Percentiles rank a stretch among this genome's conserved stretches.
Conservation (phyloP, 1,140 invertebrate species). For the Aphis craccivora region DNA sequence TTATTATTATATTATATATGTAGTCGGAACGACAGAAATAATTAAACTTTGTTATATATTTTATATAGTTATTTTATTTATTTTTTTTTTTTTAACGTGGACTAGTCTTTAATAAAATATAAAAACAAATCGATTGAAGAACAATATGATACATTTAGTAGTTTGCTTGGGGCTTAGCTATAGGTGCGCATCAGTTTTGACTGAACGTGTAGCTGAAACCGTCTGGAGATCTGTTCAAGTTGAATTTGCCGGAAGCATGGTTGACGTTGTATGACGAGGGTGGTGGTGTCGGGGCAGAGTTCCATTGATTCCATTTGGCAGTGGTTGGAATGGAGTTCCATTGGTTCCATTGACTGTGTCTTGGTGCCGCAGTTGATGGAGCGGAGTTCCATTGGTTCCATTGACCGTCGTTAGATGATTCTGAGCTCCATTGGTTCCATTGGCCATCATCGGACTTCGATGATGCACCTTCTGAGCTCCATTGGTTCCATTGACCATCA, state of each 20-base stretch:
- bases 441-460: background rate
- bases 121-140: constrained; percentile 39
- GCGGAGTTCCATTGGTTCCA: constrained; percentile 29
- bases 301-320: background rate
- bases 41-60: background rate
- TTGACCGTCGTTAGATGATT: background rate
- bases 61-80: background rate
- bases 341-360: constrained; percentile 24
- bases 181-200: constrained; percentile 64
- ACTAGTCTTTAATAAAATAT: constrained; percentile 26
- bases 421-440: constrained; percentile 38
- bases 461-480: background rate
- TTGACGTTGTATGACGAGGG: background rate
- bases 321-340: constrained; percentile 41
- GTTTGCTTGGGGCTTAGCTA: background rate
- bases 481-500: constrained; percentile 24
- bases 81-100: constrained; percentile 23
- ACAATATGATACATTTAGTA: background rate
- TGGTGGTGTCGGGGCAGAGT: background rate
- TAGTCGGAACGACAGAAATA: background rate
- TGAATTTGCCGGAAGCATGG: constrained; percentile 81
- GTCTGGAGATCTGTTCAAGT: constrained; percentile 82
- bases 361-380: constrained; percentile 17
- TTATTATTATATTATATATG: background rate
- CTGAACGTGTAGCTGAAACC: constrained; percentile 84